Base-by-base conservation (phyloP, 1,140 invertebrate genomes). In the Drosophila bifasciata region DNA sequence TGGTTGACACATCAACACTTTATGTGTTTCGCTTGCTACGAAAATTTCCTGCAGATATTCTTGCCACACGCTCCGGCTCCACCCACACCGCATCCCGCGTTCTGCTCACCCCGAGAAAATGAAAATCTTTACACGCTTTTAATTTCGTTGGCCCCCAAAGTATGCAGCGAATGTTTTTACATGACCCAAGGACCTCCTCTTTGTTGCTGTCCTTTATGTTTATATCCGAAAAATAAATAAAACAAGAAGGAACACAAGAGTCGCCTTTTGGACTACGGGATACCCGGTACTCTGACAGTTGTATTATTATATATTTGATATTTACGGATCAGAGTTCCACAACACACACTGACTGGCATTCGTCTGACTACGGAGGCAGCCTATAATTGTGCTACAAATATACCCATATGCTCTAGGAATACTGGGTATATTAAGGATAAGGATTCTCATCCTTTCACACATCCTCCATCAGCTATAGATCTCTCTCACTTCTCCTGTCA, bases 1-100 rank as follows among this genome's bases (percentile, higher is more conserved):
- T 86, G 81, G 81, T 63, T 86, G 81, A 68, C 77, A 85, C 81
- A 85, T 85, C 81, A 85, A 85, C 81, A 85, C 83, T 85, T 85
- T 85, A 86, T 85, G 77, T 85, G 77, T 64, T 74, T 52, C 53
- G 56, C 25, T 17, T n/a, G 40, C 13, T 5, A 46, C 17, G 36
- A 48, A 68, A 67, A 40, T 46, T 41, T 67, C 64, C 63, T 64
- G 60, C 41, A 9, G 36, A 45, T 21, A 59, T 60, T 28, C 61
- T 49, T 40, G 61, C 25, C 41, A 9, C 41, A 32, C 32, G 13
- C 40, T 52, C 21, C 9, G 8, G 19, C 36, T 48, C 39, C 66
- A 32, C 11, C 56, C 45, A 28, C 40, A 13, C 17, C 15, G 16
- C 28, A 21, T 9, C 23, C 32, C 39, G 41, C 46, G 36, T 32